phyloP scores from a whole-genome alignment of 2,113 vertebrate genomes.

The Spea multiplicata region DNA sequence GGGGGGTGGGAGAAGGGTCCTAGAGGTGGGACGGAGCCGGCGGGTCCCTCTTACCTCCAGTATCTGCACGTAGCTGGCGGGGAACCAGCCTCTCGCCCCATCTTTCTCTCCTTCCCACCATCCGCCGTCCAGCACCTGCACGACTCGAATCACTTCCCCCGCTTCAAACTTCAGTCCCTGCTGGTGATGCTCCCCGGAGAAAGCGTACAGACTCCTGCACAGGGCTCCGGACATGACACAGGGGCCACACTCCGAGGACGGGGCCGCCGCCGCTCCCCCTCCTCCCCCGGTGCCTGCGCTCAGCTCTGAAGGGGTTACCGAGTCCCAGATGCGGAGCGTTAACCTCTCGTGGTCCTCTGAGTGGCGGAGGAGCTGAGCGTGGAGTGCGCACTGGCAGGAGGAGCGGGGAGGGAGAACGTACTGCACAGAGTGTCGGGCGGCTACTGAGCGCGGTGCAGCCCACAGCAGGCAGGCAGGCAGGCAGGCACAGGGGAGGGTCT shows the following conservation, averaged over 20 bases:
- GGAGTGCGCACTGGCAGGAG: background rate
- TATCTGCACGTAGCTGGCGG: conserved; percentile 90
- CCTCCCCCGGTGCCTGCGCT: background rate
- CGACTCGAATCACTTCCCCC: conserved; percentile 83
- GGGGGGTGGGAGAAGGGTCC: background rate
- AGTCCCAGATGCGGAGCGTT: background rate
- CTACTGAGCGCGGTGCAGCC: conserved; percentile 4
- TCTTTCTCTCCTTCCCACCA: conserved; percentile 98
- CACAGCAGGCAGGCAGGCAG: conserved; percentile 17
- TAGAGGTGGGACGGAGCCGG: background rate
- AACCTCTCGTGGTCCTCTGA: conserved; percentile 1
- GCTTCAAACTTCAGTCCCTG: conserved; percentile 86
- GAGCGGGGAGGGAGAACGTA: conserved; percentile 21
- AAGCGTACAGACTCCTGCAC: conserved; percentile 86
- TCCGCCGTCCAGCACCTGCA: conserved; percentile 84
- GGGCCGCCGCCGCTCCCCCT: background rate
- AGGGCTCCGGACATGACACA: conserved; percentile 67
- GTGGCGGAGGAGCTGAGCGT: background rate
- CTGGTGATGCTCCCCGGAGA: conserved; percentile 85
- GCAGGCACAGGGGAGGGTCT: background rate
- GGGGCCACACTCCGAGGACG: background rate
- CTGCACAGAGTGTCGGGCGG: background rate
- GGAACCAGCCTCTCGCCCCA: conserved; percentile 88
- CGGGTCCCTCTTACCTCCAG: conserved; percentile 77
- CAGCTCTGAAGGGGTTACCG: background rate